Evolutionary conservation across 2,113 vertebrate species (phyloP), one percentile per base, ranked within the genome.

Genomic region (Rhagologus leucostigma): DNA sequence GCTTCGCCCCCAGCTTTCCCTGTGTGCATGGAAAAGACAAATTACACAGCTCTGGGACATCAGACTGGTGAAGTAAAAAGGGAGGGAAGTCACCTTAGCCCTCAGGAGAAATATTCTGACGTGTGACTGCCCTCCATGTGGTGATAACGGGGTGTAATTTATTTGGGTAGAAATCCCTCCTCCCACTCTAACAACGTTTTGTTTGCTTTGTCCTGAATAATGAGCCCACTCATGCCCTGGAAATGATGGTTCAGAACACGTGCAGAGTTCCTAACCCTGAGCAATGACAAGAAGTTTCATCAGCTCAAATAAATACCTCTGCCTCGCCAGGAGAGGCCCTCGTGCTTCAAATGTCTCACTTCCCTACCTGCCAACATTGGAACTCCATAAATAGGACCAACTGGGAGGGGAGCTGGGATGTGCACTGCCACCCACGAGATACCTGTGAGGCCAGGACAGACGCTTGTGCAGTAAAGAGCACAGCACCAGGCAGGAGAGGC

Each of bases 201-300:
- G 81, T 93, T 96, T 96, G 92, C 60, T 95, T 79, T 90, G 75
- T 49, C 46, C 87, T 71, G 35, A 89, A 76, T 84, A 55, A 87
- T 47, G 62, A 91, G 30, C 68, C 82, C 74, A 87, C 83, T 55
- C 16, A 2, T 46, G 53, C 46, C 71, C 86, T 89, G 83, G 55
- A 33, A 65, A 74, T 50, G 82, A 85, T 65, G 60, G 49, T 37
- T 89, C 16, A 16, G 50, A 71, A 47, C 79, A 94, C 49, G 71
- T 60, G 75, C 71, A 65, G 80, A 74, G 82, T 35, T 86, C 73
- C 35, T 75, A 30, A 33, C 9, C 41, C 56, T 11, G 49, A 30
- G 75, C 85, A 94, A 85, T 29, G 90, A 94, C 91, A 95, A 93
- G 77, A 89, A 77, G 52, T 79, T 92, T 95, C 93, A 96, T 76